Evolutionary conservation across 2,797 vertebrate species (phyloP), one percentile per base, ranked within the genome.

Genomic region (Takifugu rubripes): DNA sequence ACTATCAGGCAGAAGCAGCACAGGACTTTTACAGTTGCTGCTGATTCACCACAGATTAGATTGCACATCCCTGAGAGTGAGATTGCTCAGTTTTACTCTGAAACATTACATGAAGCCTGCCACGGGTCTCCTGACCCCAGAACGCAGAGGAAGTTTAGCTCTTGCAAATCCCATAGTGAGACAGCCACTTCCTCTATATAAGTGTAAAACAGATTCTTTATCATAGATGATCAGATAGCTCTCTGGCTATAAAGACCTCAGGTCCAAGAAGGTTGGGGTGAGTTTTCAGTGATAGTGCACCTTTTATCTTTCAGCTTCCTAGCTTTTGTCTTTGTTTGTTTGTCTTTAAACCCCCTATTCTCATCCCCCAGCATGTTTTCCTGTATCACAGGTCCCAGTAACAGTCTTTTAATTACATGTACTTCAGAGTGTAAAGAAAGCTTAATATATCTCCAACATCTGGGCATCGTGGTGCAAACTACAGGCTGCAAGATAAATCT

Each of bases 41-140:
- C 86, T 90, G 89, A 90, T 87, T 88, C 83, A 81, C 70, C 61
- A 56, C 76, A 77, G 89, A 90, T 91, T 88, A 89, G 72, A 77
- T 66, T 56, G 62, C 57, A 48, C 17, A 56, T 55, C 48, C 57
- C 61, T 25, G 2, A 61, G 75, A 48, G 24, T 52, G 70, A 78
- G 67, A 80, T 82, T 79, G 44, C 61, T 61, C n/a, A 17, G 74
- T 74, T 73, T 66, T 65, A 52, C 61, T 56, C 61, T 53, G 27
- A 49, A 52, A 50, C 59, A 42, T 33, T 44, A 14, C 43, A 10
- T 15, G 6, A 5, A 6, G 54, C 47, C 42, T 46, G 5, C 25
- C 25, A 15, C 52, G 25, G 36, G 14, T 44, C 43, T 50, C 63
- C 59, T 44, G 50, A 57, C 31, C n/a, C 8, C 14, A 54, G n/a